phyloP scores from a whole-genome alignment of 1,140 invertebrate genomes.

The Philotrypesis tridentata region DNA sequence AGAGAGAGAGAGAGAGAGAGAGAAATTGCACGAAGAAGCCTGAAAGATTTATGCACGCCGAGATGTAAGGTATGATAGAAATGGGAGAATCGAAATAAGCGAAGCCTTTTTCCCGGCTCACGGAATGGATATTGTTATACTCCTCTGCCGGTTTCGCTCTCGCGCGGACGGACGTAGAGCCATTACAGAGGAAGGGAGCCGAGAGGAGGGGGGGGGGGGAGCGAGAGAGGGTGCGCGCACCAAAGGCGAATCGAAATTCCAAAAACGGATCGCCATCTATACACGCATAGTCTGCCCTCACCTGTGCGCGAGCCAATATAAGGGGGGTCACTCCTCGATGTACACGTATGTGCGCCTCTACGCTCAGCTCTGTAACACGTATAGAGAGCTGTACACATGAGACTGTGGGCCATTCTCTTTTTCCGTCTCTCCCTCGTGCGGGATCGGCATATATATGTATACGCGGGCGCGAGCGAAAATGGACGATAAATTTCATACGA shows the following conservation, averaged over 20 bases:
- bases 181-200: no score
- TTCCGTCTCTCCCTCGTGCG: conserved; percentile 23
- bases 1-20: background rate
- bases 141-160: background rate
- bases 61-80: conserved; percentile 6
- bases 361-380: no score
- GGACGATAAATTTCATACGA: conserved; percentile 65
- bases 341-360: background rate
- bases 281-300: background rate
- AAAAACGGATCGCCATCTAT: conserved; percentile 15
- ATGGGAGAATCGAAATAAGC: conserved; percentile 16
- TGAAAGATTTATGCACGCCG: conserved; percentile 11
- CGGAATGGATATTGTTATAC: conserved; percentile 14
- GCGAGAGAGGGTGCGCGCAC: no score
- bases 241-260: conserved; percentile 28
- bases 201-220: no score
- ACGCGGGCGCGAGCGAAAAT: conserved; percentile 56
- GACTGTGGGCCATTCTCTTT: background rate
- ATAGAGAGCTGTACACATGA: background rate
- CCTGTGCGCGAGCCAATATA: background rate
- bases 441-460: background rate
- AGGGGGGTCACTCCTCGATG: background rate
- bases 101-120: background rate
- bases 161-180: no score
- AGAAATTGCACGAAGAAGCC: background rate